These are phyloP conservation scores for Hoplias malabaricus DNA, from an alignment of 2,113 vertebrate genomes.

Conservation along the genomic window DNA sequence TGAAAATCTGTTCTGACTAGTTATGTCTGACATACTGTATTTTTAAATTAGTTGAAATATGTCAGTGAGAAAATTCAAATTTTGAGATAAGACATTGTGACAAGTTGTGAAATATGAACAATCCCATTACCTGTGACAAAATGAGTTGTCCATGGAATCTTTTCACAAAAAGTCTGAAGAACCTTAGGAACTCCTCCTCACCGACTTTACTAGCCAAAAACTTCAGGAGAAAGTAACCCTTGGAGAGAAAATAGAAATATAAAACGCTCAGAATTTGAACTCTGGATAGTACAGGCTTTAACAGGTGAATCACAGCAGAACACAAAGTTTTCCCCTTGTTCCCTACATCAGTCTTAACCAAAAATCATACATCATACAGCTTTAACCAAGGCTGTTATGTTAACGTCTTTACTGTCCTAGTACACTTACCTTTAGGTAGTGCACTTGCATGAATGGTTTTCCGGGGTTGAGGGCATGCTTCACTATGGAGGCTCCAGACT, in stretches of 20 bases:
- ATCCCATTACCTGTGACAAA: slow-evolving; percentile 86
- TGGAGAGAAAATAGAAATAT: slow-evolving; percentile 35
- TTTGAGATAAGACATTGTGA: too few species aligned
- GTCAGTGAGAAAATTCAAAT: too few species aligned
- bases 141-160: slow-evolving; percentile 88
- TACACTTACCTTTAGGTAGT: slow-evolving; percentile 90
- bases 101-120: too few species aligned
- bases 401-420: neutral
- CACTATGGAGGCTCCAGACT: slow-evolving; percentile 85
- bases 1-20: too few species aligned
- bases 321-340: too few species aligned
- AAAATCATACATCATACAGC: too few species aligned
- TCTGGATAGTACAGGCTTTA: too few species aligned
- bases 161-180: slow-evolving; percentile 84
- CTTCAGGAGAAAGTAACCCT: slow-evolving; percentile 94
- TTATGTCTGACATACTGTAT: too few species aligned
- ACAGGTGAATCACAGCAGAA: neutral
- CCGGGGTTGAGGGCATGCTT: slow-evolving; percentile 92
- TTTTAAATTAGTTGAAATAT: too few species aligned
- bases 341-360: too few species aligned
- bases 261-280: too few species aligned
- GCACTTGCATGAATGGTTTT: slow-evolving; percentile 94
- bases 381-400: too few species aligned
- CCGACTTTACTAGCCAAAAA: slow-evolving; percentile 81
- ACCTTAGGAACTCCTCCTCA: slow-evolving; percentile 78